Evolutionary conservation across 2,113 vertebrate species (phyloP).

Genomic region (Brachirus orientalis): DNA sequence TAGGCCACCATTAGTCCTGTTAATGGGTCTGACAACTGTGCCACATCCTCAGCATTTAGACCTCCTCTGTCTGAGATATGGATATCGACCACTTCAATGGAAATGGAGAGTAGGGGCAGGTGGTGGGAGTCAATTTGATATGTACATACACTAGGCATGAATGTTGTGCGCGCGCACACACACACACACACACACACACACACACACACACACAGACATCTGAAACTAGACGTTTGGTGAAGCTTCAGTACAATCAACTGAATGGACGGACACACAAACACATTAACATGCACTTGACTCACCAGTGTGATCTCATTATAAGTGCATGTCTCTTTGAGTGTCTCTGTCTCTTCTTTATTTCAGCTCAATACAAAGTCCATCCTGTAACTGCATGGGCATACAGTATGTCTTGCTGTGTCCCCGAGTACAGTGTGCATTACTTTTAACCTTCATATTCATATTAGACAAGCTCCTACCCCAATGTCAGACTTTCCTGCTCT

Average conservation of each 20-base stretch:
- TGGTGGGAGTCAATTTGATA: conserved; percentile 46
- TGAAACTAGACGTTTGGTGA: background rate
- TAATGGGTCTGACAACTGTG: conserved; percentile 73
- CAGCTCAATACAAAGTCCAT: conserved; percentile 2
- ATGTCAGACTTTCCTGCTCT: background rate
- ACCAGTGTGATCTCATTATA: background rate
- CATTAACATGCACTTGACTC: conserved; percentile 17
- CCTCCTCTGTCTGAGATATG: conserved; percentile 65
- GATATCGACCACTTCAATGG: conserved; percentile 75
- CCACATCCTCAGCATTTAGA: conserved; percentile 77
- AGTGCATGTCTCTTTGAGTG: conserved; percentile 2
- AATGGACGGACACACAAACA: conserved; percentile 17
- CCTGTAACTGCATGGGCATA: background rate
- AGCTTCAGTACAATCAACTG: background rate
- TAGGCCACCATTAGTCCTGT: conserved; percentile 76
- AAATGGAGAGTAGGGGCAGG: conserved; percentile 46
- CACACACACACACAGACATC: conserved; percentile 1
- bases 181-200: conserved; percentile 2
- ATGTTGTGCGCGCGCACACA: background rate
- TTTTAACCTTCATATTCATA: conserved; percentile 10
- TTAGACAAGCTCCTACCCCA: background rate
- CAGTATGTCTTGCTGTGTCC: conserved; percentile 10
- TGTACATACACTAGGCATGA: conserved; percentile 41
- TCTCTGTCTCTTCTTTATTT: background rate
- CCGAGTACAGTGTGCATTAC: background rate